Percentiles rank a stretch among this genome's conserved stretches.
Evolutionary conservation across 1,140 invertebrate genomes (phyloP).

Genomic region (Drosophila cardini): DNA sequence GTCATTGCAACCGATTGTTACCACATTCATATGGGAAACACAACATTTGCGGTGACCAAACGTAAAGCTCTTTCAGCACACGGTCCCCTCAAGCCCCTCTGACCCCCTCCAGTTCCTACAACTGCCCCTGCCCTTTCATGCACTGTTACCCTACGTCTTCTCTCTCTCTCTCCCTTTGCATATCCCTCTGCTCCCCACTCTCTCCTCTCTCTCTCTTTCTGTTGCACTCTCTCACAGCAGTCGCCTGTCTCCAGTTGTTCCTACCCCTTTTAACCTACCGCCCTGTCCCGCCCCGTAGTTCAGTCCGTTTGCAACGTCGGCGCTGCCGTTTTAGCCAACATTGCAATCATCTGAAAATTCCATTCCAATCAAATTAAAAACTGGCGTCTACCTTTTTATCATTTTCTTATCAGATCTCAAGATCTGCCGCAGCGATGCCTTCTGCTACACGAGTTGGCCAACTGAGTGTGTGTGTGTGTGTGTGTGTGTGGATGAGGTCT

Average conservation of each 20-base stretch:
- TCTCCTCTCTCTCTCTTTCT: constrained; percentile 3
- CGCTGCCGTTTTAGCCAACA: constrained; percentile 82
- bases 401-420: constrained; percentile 84
- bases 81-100: constrained; percentile 9
- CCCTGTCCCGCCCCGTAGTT: constrained; percentile 6
- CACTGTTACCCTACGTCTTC: constrained; percentile 15
- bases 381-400: constrained; percentile 84
- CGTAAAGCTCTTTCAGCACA: constrained; percentile 47
- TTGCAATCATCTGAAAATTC: constrained; percentile 84
- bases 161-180: constrained; percentile 3
- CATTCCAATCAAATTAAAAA: constrained; percentile 85
- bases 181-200: too few species aligned
- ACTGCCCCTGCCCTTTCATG: background rate
- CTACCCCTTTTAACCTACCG: constrained; percentile 15
- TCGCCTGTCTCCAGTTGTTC: constrained; percentile 24
- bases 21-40: constrained; percentile 10
- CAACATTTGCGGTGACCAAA: constrained; percentile 33
- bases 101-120: background rate
- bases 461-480: constrained; percentile 36
- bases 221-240: constrained; percentile 50
- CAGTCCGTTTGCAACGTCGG: constrained; percentile 39
- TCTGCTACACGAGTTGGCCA: constrained; percentile 55
- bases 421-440: constrained; percentile 83
- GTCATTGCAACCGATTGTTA: constrained; percentile 16
- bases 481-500: constrained; percentile 61